phyloP scores from a whole-genome alignment of 2,888 invertebrate species.

The Eutolmus rufibarbis region DNA sequence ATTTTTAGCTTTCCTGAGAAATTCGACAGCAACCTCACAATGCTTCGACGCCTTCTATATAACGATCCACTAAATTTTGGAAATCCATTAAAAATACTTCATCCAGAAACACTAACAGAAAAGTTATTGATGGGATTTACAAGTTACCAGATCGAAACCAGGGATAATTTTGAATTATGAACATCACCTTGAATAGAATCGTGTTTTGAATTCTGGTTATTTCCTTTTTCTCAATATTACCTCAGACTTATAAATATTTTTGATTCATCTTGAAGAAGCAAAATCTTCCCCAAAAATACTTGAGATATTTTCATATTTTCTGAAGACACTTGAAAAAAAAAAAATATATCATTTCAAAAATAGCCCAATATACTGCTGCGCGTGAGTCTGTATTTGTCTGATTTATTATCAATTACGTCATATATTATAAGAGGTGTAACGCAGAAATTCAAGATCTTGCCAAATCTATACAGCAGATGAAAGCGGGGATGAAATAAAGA shows the following conservation, averaged over 20 bases:
- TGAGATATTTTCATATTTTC: conserved; percentile 14
- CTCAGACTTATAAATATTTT: not conserved
- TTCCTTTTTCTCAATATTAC: not conserved
- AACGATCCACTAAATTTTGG: not conserved
- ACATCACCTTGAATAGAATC: not conserved
- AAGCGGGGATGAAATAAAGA: not conserved
- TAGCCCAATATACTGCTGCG: conserved; percentile 26
- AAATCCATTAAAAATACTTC: not conserved
- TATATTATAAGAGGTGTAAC: conserved; percentile 32
- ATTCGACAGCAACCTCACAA: not conserved
- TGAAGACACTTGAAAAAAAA: conserved; percentile 23
- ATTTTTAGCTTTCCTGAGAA: not conserved
- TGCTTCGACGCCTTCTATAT: not conserved
- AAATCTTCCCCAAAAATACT: not conserved
- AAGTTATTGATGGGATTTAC: not conserved
- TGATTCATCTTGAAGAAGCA: not conserved
- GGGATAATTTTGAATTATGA: not conserved
- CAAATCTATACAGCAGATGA: conserved; percentile 42
- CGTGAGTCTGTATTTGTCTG: not conserved
- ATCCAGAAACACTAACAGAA: not conserved
- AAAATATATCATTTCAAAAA: conserved; percentile 27
- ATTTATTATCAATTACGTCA: conserved; percentile 41
- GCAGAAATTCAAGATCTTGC: conserved; percentile 23
- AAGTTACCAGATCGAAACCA: not conserved
- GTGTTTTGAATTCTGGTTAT: not conserved